Conservation (phyloP, 2,888 invertebrate species). For the Microdon myrmicae region DNA sequence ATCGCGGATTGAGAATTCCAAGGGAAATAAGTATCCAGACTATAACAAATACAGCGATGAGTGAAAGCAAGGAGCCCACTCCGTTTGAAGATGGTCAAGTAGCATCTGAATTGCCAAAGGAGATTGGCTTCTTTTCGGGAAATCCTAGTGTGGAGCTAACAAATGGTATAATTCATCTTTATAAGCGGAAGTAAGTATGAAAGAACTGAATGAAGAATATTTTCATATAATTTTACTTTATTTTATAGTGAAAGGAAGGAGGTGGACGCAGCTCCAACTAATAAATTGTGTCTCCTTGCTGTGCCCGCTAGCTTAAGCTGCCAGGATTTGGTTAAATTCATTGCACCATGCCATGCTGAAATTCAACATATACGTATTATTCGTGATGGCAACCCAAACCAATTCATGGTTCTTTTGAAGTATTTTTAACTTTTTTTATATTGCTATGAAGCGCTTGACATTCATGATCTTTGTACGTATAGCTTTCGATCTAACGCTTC, state of each 20-base stretch:
- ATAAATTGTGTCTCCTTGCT: conserved; percentile 87
- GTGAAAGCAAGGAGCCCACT: conserved; percentile 71
- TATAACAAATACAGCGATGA: conserved; percentile 71
- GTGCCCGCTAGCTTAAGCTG: conserved; percentile 93
- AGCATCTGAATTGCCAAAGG: conserved; percentile 67
- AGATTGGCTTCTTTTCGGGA: conserved; percentile 88
- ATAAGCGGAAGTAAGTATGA: conserved; percentile 89
- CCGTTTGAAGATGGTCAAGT: conserved; percentile 61
- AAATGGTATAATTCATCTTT: conserved; percentile 95
- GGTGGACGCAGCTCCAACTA: conserved; percentile 77
- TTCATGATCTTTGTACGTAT: background rate
- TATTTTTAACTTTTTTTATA: no score
- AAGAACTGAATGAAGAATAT: background rate
- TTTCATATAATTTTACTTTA: conserved; percentile 9
- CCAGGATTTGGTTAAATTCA: conserved; percentile 92
- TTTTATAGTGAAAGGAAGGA: conserved; percentile 77
- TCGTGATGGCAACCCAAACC: conserved; percentile 90
- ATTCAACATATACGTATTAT: conserved; percentile 93
- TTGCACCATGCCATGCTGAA: conserved; percentile 90
- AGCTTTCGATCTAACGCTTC: conserved; percentile 79
- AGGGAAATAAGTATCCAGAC: conserved; percentile 83
- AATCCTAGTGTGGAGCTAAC: conserved; percentile 98
- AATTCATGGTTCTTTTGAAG: conserved; percentile 96
- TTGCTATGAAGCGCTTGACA: no score
- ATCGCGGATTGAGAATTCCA: conserved; percentile 75